These are phyloP conservation scores for Melopsittacus undulatus DNA, from an alignment of 2,797 vertebrate species.

Conservation along the genomic window DNA sequence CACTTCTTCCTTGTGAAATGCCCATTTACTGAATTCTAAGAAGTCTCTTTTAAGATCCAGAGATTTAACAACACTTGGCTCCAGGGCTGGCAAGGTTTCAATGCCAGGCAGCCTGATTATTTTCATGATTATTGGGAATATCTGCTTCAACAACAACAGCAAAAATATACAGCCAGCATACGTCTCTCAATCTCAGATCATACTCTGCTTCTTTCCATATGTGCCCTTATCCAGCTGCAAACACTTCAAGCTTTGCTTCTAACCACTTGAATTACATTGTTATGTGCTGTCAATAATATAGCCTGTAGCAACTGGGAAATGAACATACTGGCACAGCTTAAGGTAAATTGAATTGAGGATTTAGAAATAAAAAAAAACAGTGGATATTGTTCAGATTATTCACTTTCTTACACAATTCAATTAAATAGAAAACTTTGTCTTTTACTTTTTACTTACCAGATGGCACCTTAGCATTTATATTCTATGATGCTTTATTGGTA, in stretches of 20 bases:
- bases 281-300: conserved; percentile 19
- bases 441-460: conserved; percentile 33
- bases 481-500: neutral
- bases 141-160: neutral
- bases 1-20: conserved; percentile 6
- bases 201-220: neutral
- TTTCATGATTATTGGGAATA: conserved; percentile 32
- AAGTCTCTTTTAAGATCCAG: conserved; percentile 20
- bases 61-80: conserved; percentile 13
- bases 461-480: neutral
- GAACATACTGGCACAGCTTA: conserved; percentile 19
- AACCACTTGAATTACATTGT: conserved; percentile 13
- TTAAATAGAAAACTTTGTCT: conserved; percentile 11
- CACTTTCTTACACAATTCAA: conserved; percentile 1
- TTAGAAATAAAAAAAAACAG: neutral
- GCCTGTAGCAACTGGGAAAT: conserved; percentile 34
- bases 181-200: neutral
- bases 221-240: conserved; percentile 51
- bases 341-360: neutral
- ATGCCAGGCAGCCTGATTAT: conserved; percentile 32
- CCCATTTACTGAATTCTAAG: conserved; percentile 23
- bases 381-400: conserved; percentile 23
- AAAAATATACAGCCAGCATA: neutral
- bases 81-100: conserved; percentile 32
- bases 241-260: conserved; percentile 16